Conservation (phyloP, 2,113 vertebrate genomes). For the Ceuthmochares aereus region DNA sequence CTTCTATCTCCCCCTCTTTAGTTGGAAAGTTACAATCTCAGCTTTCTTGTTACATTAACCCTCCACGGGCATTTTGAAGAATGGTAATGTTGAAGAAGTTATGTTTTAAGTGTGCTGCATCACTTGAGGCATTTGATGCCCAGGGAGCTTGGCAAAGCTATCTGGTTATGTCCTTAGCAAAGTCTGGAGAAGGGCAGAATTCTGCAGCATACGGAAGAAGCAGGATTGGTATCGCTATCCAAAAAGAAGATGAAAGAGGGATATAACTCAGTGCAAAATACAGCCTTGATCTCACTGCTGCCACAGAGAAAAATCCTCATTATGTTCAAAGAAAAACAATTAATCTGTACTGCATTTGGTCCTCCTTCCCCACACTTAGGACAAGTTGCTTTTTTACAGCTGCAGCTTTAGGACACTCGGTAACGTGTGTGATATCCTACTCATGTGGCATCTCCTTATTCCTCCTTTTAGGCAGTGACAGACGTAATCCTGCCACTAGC, state of each 20-base stretch:
- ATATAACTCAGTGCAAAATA: neutral
- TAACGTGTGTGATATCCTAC: neutral
- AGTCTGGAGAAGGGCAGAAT: neutral
- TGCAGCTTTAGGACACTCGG: neutral
- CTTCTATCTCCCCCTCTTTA: neutral
- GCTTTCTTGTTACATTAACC: neutral
- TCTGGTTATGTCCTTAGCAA: neutral
- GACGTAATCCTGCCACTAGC: neutral
- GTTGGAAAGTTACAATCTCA: neutral
- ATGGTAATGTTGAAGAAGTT: neutral
- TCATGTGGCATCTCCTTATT: neutral
- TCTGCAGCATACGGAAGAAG: neutral
- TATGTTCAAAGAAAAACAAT: neutral
- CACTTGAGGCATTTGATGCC: neutral
- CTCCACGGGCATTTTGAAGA: neutral
- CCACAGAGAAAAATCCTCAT: neutral
- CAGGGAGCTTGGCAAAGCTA: neutral
- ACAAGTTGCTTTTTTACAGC: neutral
- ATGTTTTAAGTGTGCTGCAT: neutral
- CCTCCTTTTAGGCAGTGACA: neutral
- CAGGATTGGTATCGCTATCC: neutral
- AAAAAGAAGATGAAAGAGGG: neutral
- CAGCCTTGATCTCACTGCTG: neutral
- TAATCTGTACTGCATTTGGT: neutral
- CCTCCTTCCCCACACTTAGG: neutral